Base-by-base conservation (phyloP, 2,888 invertebrate species). In the Tyria jacobaeae region DNA sequence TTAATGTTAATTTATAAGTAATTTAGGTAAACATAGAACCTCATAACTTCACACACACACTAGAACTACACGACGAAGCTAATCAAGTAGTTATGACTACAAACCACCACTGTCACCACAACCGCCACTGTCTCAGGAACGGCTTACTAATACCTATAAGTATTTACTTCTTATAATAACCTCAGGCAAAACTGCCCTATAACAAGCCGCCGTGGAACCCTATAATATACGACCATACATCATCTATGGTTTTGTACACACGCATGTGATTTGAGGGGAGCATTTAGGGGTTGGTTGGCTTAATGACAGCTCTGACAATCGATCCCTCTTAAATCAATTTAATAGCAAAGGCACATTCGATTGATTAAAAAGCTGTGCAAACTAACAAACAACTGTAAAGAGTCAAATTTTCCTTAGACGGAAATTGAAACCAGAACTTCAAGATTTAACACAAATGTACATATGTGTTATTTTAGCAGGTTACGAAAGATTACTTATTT, bases 221-320 rank as follows among this genome's bases (percentile, higher is more conserved):
- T 27, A 60, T 55, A 51, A 53, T 37, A 51, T 51, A 50, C 47
- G 56, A 54, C 57, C 50, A 58, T 62, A 58, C 62, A 54, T 62
- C 61, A 62, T 62, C 54, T 62, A 58, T 62, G 50, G 50, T 58
- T 41, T 41, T 44, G 44, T 54, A 52, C 51, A 52, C 51, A 50
- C 62, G 41, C 52, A 52, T 52, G 34, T 57, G 49, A 54, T 57
- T 57, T 41, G 49, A 58, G 62, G 61, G 56, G 51, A 37, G 50
- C 21, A 44, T 56, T 60, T 56, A 31, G 25, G 61, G 61, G 60
- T 44, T 34, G 51, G 15, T 25, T 15, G 15, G 17, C 47, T 41
- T 61, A 61, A 61, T 61, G 51, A 61, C 47, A 7, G 55, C 10
- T 61, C 34, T 31, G 44, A 27, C 21, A 50, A 56, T 51, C 61